phyloP scores from a whole-genome alignment of 2,797 vertebrate species.

The Gymnothorax reevesii region DNA sequence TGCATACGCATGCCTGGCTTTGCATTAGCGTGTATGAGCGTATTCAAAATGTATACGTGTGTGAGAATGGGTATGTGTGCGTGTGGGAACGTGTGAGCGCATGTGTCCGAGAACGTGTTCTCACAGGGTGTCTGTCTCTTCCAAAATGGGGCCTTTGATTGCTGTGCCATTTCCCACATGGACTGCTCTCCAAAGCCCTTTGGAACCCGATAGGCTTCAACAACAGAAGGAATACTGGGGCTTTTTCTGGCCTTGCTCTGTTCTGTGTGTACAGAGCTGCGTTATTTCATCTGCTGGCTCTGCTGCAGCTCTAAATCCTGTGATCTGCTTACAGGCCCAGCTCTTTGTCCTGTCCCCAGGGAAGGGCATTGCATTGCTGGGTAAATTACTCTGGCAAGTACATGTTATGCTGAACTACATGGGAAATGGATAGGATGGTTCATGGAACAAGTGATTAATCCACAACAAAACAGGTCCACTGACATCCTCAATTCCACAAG shows the following conservation, averaged over 20 bases:
- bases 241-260: background rate
- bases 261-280: conserved; percentile 22
- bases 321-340: conserved; percentile 53
- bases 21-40: background rate
- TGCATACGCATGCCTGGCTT: background rate
- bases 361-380: conserved; percentile 49
- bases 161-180: background rate
- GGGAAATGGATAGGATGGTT: conserved; percentile 25
- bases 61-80: background rate
- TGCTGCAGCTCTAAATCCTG: conserved; percentile 69
- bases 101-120: background rate
- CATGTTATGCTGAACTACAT: conserved; percentile 41
- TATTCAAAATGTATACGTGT: background rate
- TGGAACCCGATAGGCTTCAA: conserved; percentile 73
- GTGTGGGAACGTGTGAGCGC: background rate
- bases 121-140: background rate
- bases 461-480: conserved; percentile 41
- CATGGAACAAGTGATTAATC: conserved; percentile 39
- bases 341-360: conserved; percentile 65
- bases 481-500: too few species aligned
- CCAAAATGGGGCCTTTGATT: conserved; percentile 7
- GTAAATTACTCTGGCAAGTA: conserved; percentile 48
- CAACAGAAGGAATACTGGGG: conserved; percentile 70
- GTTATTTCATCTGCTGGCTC: conserved; percentile 52
- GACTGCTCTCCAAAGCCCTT: conserved; percentile 43